phyloP scores from a whole-genome alignment of 2,113 vertebrate genomes.

The Chitala chitala region DNA sequence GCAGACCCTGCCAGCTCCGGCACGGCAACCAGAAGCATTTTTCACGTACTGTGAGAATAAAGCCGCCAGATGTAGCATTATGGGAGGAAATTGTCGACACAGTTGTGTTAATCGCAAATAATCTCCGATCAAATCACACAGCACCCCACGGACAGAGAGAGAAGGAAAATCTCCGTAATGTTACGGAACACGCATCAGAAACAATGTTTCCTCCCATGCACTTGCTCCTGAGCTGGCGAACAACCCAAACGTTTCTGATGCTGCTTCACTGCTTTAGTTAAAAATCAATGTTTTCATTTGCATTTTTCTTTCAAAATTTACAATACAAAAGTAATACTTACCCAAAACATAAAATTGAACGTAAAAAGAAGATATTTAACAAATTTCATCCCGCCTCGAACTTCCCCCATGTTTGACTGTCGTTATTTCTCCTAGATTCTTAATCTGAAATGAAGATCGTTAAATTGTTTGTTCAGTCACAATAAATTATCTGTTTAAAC shows the following conservation, averaged over 20 bases:
- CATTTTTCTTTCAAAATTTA: background rate
- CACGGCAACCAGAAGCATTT: conserved; percentile 12
- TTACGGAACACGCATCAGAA: too few species aligned
- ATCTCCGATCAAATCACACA: too few species aligned
- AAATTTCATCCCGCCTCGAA: conserved; percentile 79
- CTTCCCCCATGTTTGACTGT: conserved; percentile 69
- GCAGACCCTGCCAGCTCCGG: conserved; percentile 43
- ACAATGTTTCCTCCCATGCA: too few species aligned
- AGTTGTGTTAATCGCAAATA: background rate
- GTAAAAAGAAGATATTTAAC: conserved; percentile 88
- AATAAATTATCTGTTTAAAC: background rate
- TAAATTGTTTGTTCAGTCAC: background rate
- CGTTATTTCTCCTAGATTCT: conserved; percentile 14
- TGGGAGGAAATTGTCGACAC: too few species aligned
- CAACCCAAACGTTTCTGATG: too few species aligned
- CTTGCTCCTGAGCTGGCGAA: too few species aligned
- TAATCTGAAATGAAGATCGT: background rate
- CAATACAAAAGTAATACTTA: conserved; percentile 52
- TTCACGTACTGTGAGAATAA: too few species aligned
- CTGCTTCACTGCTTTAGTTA: too few species aligned
- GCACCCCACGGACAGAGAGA: too few species aligned
- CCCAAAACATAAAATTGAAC: conserved; percentile 94
- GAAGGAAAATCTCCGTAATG: too few species aligned
- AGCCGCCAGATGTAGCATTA: too few species aligned
- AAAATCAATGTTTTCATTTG: background rate